Percentiles rank a stretch among this genome's conserved stretches.
phyloP scores from a whole-genome alignment of 2,888 invertebrate genomes.

The Herminia tarsipennalis region DNA sequence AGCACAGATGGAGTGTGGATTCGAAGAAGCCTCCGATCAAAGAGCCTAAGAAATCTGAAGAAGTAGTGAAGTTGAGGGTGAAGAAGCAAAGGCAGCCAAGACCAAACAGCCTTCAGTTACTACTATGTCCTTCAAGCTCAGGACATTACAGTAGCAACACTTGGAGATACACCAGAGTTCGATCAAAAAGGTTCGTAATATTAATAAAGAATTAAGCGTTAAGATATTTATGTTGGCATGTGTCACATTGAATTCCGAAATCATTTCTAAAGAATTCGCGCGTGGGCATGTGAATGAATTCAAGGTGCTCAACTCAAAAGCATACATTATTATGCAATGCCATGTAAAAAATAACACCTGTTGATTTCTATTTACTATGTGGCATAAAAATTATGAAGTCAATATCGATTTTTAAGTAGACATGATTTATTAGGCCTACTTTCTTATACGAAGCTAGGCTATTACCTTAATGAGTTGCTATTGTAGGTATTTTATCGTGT shows the following conservation, averaged over 20 bases:
- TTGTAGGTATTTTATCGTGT: background rate
- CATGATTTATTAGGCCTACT: background rate
- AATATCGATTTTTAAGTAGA: background rate
- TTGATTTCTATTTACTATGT: slow-evolving; percentile 4
- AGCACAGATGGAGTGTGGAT: slow-evolving; percentile 68
- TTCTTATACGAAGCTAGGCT: background rate
- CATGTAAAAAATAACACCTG: slow-evolving; percentile 13
- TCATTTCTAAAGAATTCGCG: slow-evolving; percentile 23
- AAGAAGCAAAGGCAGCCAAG: slow-evolving; percentile 76
- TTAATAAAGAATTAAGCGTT: slow-evolving; percentile 1
- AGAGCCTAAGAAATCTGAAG: slow-evolving; percentile 64
- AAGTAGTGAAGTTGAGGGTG: slow-evolving; percentile 70
- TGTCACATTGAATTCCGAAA: slow-evolving; percentile 14
- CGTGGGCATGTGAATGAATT: slow-evolving; percentile 35
- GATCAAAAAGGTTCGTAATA: slow-evolving; percentile 73
- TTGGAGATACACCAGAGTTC: slow-evolving; percentile 78
- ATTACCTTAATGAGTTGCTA: background rate
- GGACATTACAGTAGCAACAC: slow-evolving; percentile 81
- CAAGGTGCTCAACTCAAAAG: slow-evolving; percentile 33
- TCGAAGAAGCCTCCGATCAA: slow-evolving; percentile 73
- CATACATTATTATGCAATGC: slow-evolving; percentile 29
- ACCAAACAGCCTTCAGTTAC: slow-evolving; percentile 77
- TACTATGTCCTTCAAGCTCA: slow-evolving; percentile 76
- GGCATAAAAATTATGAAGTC: background rate
- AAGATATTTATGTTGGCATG: background rate